Evolutionary conservation across 1,140 invertebrate species (phyloP).

Genomic region (Cherax quadricarinatus): DNA sequence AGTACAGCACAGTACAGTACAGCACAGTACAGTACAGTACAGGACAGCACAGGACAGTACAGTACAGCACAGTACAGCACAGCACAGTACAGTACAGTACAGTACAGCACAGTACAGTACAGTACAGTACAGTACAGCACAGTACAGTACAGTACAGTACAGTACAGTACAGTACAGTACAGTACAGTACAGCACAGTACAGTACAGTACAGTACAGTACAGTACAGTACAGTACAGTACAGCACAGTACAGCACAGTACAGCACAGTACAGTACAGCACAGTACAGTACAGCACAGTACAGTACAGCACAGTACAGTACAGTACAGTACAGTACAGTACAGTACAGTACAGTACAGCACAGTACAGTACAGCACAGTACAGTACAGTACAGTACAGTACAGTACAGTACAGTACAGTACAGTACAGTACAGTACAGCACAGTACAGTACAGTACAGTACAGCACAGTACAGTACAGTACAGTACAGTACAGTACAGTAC

Average conservation of each 20-base stretch:
- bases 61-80: slow-evolving; percentile 44
- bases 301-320: slow-evolving; percentile 74
- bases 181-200: slow-evolving; percentile 73
- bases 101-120: slow-evolving; percentile 74
- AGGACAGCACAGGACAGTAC: slow-evolving; percentile 66
- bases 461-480: slow-evolving; percentile 65
- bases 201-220: slow-evolving; percentile 73
- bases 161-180: slow-evolving; percentile 73
- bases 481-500: slow-evolving; percentile 67
- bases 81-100: slow-evolving; percentile 73
- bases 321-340: slow-evolving; percentile 73
- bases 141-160: slow-evolving; percentile 73
- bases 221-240: slow-evolving; percentile 72
- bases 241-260: slow-evolving; percentile 67
- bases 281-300: slow-evolving; percentile 74
- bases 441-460: slow-evolving; percentile 56
- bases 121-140: slow-evolving; percentile 73
- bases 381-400: slow-evolving; percentile 73
- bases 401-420: slow-evolving; percentile 53
- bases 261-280: slow-evolving; percentile 73
- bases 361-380: slow-evolving; percentile 73
- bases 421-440: slow-evolving; percentile 67
- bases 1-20: slow-evolving; percentile 73
- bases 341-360: slow-evolving; percentile 72
- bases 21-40: slow-evolving; percentile 52